Percentiles rank a stretch among this genome's conserved stretches.
These are phyloP conservation scores for Meta bourneti DNA, from an alignment of 2,888 invertebrate species.

Conservation along the genomic window DNA sequence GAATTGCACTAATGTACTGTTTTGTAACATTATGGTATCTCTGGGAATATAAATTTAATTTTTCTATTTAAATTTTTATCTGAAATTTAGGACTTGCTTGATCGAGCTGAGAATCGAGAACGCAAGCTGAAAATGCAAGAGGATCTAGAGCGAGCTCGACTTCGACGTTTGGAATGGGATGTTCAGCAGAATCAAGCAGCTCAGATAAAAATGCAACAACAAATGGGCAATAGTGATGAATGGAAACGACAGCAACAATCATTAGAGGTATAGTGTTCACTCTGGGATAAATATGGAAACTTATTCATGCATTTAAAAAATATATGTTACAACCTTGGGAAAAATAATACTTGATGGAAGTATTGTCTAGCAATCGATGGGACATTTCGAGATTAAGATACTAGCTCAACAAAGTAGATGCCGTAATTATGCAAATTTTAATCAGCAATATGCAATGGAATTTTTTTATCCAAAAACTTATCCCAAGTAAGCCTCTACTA, in stretches of 20 bases:
- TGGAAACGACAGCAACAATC: conserved; percentile 77
- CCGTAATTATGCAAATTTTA: too few relatives aligned
- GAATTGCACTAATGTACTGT: too few relatives aligned
- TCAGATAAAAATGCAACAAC: conserved; percentile 78
- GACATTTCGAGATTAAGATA: too few relatives aligned
- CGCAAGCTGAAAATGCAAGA: conserved; percentile 81
- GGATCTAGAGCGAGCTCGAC: conserved; percentile 81
- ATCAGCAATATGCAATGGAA: too few relatives aligned
- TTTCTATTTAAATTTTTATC: neutral
- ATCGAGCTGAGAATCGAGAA: conserved; percentile 80
- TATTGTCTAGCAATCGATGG: too few relatives aligned
- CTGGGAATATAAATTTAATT: too few relatives aligned
- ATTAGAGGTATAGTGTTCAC: conserved; percentile 78
- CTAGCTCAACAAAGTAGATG: too few relatives aligned
- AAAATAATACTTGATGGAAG: neutral
- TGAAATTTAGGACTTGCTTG: conserved; percentile 78
- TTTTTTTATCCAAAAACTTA: too few relatives aligned
- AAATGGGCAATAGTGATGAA: conserved; percentile 81
- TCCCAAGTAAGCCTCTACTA: too few relatives aligned
- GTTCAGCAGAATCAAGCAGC: conserved; percentile 72
- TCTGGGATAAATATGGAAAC: neutral
- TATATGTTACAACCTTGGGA: neutral
- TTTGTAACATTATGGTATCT: too few relatives aligned
- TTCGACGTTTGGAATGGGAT: conserved; percentile 80
- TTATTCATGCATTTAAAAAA: neutral